These are phyloP conservation scores for Cynoglossus semilaevis DNA, from an alignment of 2,113 vertebrate genomes.

Conservation along the genomic window DNA sequence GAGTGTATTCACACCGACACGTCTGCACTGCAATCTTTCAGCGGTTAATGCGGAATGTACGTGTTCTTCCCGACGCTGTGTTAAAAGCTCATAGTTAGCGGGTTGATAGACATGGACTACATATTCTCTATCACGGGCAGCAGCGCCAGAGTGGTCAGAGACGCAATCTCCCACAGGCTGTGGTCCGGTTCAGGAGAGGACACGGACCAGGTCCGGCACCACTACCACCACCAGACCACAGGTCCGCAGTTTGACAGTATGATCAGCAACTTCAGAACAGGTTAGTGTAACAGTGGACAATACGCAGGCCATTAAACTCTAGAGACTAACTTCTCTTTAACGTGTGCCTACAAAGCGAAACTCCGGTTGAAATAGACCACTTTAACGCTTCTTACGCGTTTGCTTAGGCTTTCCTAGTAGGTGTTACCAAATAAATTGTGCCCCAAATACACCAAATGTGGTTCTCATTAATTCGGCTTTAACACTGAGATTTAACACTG, in stretches of 20 bases:
- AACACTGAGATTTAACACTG: no score
- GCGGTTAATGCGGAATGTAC: neutral
- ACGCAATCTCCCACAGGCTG: constrained; percentile 67
- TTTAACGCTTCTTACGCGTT: constrained; percentile 4
- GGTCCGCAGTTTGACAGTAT: neutral
- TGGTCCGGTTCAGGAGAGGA: constrained; percentile 62
- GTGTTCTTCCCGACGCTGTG: neutral
- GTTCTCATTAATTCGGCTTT: no score
- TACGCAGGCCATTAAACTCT: no score
- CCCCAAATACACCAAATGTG: no score
- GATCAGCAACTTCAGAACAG: constrained; percentile 22
- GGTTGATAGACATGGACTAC: constrained; percentile 64
- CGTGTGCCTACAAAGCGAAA: neutral
- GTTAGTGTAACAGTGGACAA: constrained; percentile 32
- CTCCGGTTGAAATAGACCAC: neutral
- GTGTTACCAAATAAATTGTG: no score
- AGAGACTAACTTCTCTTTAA: no score
- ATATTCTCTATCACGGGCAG: constrained; percentile 70
- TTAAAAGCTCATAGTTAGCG: neutral
- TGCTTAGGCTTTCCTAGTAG: no score
- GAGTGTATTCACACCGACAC: neutral
- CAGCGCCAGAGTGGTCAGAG: constrained; percentile 66
- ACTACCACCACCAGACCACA: neutral
- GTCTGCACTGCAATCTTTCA: neutral
- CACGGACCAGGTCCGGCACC: constrained; percentile 8